Conservation (phyloP, 2,113 vertebrate species). For the Laticauda colubrina region DNA sequence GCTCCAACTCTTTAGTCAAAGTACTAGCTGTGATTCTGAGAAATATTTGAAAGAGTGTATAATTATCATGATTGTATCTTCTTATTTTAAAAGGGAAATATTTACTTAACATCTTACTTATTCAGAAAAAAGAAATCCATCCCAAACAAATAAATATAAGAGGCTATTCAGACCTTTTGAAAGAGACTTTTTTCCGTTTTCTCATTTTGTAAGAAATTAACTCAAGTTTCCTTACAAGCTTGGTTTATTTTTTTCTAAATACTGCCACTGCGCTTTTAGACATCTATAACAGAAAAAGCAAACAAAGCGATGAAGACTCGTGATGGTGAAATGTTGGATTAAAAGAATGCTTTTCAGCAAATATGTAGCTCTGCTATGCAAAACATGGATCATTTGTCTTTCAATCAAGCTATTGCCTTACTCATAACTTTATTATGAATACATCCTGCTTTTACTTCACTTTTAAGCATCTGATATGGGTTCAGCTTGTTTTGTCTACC, state of each 20-base stretch:
- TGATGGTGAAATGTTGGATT: not conserved
- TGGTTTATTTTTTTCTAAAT: not conserved
- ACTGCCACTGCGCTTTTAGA: not conserved
- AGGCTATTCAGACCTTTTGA: not conserved
- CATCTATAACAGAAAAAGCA: not conserved
- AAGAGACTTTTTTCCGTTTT: not conserved
- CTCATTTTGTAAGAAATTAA: not conserved
- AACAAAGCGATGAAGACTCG: not conserved
- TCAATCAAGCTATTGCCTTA: not conserved
- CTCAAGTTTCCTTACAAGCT: not conserved
- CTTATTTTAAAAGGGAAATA: not conserved
- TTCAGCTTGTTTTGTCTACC: not conserved
- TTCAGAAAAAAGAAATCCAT: not conserved
- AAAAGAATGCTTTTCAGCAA: not conserved
- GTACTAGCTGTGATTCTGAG: fast-evolving
- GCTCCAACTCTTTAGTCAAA: not conserved
- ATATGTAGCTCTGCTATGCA: not conserved
- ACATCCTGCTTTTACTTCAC: not conserved
- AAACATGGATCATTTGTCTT: not conserved
- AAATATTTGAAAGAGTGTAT: not conserved
- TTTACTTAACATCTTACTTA: not conserved
- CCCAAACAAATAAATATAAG: not conserved
- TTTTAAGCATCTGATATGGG: not conserved
- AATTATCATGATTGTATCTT: not conserved
- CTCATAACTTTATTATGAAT: not conserved